Conservation (phyloP, 2,888 invertebrate species). For the Dorcus hopei region DNA sequence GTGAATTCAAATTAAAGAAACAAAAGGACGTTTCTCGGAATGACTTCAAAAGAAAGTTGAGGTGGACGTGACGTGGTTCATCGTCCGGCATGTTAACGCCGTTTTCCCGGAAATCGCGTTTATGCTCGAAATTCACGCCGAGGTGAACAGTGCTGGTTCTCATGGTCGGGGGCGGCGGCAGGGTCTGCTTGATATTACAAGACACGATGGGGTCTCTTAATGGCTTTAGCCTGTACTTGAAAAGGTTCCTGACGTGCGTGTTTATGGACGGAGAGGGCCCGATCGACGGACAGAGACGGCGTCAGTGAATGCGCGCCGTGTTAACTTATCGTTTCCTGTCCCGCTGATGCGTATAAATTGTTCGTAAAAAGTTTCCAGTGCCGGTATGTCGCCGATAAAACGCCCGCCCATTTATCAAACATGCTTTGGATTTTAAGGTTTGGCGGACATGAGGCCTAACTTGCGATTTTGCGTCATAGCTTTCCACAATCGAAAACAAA, state of each 20-base stretch:
- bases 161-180: slow-evolving; percentile 35
- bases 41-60: too few species aligned
- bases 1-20: too few species aligned
- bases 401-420: too few species aligned
- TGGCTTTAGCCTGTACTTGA: slow-evolving; percentile 27
- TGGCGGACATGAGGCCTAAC: too few species aligned
- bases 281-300: slow-evolving; percentile 9
- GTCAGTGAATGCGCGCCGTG: slow-evolving; percentile 17
- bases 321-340: slow-evolving; percentile 26
- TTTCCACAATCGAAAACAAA: too few species aligned
- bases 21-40: too few species aligned
- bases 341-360: slow-evolving; percentile 24
- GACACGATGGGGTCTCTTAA: slow-evolving; percentile 42
- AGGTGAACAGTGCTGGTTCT: slow-evolving; percentile 33
- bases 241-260: slow-evolving; percentile 21
- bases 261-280: slow-evolving; percentile 11
- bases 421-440: too few species aligned
- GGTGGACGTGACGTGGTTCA: too few species aligned
- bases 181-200: slow-evolving; percentile 41
- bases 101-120: slow-evolving; percentile 42
- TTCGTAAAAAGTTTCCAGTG: slow-evolving; percentile 17
- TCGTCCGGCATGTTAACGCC: neutral
- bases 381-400: too few species aligned
- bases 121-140: slow-evolving; percentile 40
- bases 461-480: too few species aligned